Evolutionary conservation across 1,140 invertebrate species (phyloP), one percentile per base, ranked within the genome.

Genomic region (Stenopsyche tienmushanensis): DNA sequence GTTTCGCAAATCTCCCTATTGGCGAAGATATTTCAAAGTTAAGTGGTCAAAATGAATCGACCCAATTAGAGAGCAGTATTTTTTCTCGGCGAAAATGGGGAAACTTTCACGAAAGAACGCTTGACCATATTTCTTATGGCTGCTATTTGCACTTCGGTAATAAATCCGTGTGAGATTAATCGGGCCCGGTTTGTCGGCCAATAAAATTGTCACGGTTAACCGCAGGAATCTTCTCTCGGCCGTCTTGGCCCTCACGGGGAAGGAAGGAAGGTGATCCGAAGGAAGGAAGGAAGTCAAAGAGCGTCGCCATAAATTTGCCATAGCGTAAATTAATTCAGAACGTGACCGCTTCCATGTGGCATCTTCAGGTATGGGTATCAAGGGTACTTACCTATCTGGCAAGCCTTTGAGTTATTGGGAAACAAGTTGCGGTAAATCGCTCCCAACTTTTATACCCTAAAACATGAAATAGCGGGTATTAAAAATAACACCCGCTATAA

Each of bases 241-340:
- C n/a, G n/a, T n/a, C n/a, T n/a, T n/a, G n/a, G n/a, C n/a, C n/a
- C n/a, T n/a, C n/a, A 7, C 45, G 45, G 7, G 7, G 45, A 49
- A 17, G 17, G 5, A 17, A 49, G n/a, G n/a, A n/a, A n/a, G n/a
- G n/a, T n/a, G n/a, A n/a, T n/a, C 58, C 39, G 18, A 44, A 41
- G 18, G 58, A 3, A 29, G 23, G 9, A 26, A 17, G 18, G 60
- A 64, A 25, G 24, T 45, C 41, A 17, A 20, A 20, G 20, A 47
- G 41, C 34, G 44, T 23, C 53, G 23, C 54, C 63, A 53, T 65
- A 65, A 65, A 65, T 65, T 65, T 41, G 18, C 53, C 44, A 50
- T 53, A n/a, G 52, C 44, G 54, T 49, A 65, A 65, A 65, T 65
- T 65, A 65, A 65, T 65, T 65, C 29, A 41, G 44, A 26, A 65